Percentiles rank a stretch among this genome's conserved stretches.
Conservation (phyloP, 2,888 invertebrate genomes). For the Tribolium freemani region DNA sequence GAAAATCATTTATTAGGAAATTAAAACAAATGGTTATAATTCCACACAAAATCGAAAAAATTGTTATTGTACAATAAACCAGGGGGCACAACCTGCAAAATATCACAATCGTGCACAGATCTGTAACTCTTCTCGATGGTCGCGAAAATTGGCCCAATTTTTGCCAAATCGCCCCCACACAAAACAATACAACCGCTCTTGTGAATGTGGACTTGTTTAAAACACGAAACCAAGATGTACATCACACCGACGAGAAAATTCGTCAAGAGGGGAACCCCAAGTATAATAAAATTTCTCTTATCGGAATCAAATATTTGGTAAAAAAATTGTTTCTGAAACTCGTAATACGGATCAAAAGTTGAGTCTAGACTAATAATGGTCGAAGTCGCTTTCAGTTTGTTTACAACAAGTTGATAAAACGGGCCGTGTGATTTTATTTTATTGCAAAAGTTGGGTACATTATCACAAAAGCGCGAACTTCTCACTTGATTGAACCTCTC, state of each 20-base stretch:
- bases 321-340: slow-evolving; percentile 56
- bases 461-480: slow-evolving; percentile 73
- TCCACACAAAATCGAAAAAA: slow-evolving; percentile 47
- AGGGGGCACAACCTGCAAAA: slow-evolving; percentile 52
- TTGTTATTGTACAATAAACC: slow-evolving; percentile 46
- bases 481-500: slow-evolving; percentile 70
- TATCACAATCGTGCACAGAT: slow-evolving; percentile 43
- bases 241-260: slow-evolving; percentile 62
- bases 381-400: slow-evolving; percentile 20
- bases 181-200: slow-evolving; percentile 48
- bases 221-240: slow-evolving; percentile 56
- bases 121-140: slow-evolving; percentile 44
- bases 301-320: slow-evolving; percentile 45
- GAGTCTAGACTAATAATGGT: slow-evolving; percentile 54
- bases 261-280: slow-evolving; percentile 61
- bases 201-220: slow-evolving; percentile 55
- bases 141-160: slow-evolving; percentile 18
- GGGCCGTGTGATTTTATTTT: background rate
- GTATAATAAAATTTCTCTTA: slow-evolving; percentile 57
- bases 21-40: slow-evolving; percentile 52
- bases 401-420: slow-evolving; percentile 47
- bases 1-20: background rate
- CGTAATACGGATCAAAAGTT: slow-evolving; percentile 49
- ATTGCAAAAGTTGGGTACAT: too few relatives aligned
- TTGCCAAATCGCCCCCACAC: background rate